A percentile compares a stretch with the other conserved stretches of the same genome.
phyloP scores from a whole-genome alignment of 2,113 vertebrate species.

The Paradoxurus hermaphroditus region DNA sequence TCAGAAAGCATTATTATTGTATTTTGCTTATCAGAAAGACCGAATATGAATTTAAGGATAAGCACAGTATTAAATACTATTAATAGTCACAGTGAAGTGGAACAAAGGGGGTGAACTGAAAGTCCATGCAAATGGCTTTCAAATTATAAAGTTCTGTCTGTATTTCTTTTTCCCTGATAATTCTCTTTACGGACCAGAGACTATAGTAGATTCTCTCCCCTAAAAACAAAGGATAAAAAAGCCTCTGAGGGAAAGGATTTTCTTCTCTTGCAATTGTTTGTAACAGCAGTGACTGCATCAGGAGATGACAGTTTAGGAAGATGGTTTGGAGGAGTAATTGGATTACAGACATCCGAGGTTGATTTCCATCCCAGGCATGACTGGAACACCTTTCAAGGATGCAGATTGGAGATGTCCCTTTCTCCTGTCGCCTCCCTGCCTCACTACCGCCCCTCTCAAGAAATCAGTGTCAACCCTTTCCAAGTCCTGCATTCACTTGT shows the following conservation, averaged over 20 bases:
- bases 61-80: background rate
- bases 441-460: constrained; percentile 9
- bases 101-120: background rate
- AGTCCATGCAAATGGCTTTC: background rate
- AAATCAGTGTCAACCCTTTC: constrained; percentile 54
- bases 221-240: background rate
- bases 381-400: constrained; percentile 52
- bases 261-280: constrained; percentile 60
- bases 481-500: background rate
- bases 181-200: background rate
- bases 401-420: constrained; percentile 47
- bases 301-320: background rate
- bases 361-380: constrained; percentile 29
- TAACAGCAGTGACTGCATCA: constrained; percentile 47
- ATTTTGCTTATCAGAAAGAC: background rate
- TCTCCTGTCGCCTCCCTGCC: constrained; percentile 64
- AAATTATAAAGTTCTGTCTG: background rate
- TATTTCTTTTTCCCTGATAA: background rate
- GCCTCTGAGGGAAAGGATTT: background rate
- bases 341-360: constrained; percentile 54
- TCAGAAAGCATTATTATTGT: background rate
- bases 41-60: background rate
- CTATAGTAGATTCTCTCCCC: background rate
- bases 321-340: constrained; percentile 66
- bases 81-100: background rate